Base-by-base conservation (phyloP, 2,797 vertebrate species). In the Oophaga sylvatica region DNA sequence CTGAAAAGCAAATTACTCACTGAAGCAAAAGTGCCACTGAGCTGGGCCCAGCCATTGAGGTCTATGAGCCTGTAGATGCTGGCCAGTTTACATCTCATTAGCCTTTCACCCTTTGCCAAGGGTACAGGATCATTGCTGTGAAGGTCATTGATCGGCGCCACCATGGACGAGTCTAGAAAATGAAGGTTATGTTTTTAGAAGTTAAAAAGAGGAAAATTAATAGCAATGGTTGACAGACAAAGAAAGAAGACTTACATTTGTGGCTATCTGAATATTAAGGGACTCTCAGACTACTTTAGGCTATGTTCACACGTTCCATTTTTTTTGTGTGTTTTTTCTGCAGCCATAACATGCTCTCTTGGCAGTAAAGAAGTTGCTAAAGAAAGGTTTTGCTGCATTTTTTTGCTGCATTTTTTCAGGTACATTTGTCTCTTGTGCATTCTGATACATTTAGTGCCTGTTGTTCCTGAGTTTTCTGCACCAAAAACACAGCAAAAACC, bases 51-150 rank as follows among this genome's bases (percentile, higher is more conserved):
- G 90, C 98, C 97, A 0, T 96, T 97, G 35, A 99, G 96, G 93
- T 99, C 98, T 22, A 98, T 94, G 85, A 99, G 96, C 0, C 98
- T 96, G 90, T 98, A 96, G 86, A 97, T 94, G 1, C 97, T 97
- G 91, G 97, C 95, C 84, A 98, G 94, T 91, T 99, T 99, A 92
- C 97, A 99, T 86, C 98, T 95, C 97, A 99, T 97, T 92, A 98
- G 82, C 88, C 97, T 91, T 92, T 99, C 98, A 0, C 98, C 98
- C 91, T 98, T 98, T 92, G 96, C 97, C 94, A 99, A 91, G 22
- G 94, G 94, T 45, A 95, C 91, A 0, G 94, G 92, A 90, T 98
- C 97, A 6, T 94, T 93, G n/a, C 95, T 93, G 0, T 98, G 96
- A 86, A 99, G 94, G 92, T 99, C 97, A 0, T 98, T 98, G 92